A percentile compares a stretch with the other conserved stretches of the same genome.
Evolutionary conservation across 2,113 vertebrate genomes (phyloP).

Genomic region (Callochromis pleurospilus): DNA sequence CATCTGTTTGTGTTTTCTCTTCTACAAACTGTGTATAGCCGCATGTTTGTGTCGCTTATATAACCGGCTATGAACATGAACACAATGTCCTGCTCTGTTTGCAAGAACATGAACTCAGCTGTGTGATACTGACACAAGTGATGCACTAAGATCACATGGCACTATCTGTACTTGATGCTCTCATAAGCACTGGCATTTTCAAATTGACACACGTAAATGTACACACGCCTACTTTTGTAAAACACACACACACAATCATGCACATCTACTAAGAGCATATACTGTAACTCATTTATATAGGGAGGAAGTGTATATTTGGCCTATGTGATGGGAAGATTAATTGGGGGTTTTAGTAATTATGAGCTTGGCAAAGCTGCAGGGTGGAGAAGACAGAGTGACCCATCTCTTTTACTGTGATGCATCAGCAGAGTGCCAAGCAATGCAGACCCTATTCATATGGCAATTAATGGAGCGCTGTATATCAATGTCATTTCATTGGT

Average conservation of each 20-base stretch:
- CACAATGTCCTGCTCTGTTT: neutral
- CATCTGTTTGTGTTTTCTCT: neutral
- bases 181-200: neutral
- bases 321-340: constrained; percentile 75
- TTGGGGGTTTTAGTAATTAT: constrained; percentile 74
- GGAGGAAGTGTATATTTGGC: constrained; percentile 64
- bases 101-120: neutral
- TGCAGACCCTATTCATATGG: constrained; percentile 73
- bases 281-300: constrained; percentile 60
- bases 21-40: neutral
- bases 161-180: constrained; percentile 1
- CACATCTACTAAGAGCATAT: constrained; percentile 30
- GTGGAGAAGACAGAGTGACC: constrained; percentile 71
- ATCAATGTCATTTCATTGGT: constrained; percentile 70
- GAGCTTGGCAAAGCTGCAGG: constrained; percentile 68
- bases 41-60: neutral
- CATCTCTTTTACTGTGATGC: constrained; percentile 66
- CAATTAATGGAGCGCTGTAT: constrained; percentile 77
- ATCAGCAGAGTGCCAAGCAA: constrained; percentile 68
- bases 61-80: neutral
- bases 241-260: neutral
- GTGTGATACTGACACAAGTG: neutral
- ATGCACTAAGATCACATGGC: neutral
- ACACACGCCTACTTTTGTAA: neutral
- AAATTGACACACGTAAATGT: neutral